A percentile compares a stretch with the other conserved stretches of the same genome.
Conservation (phyloP, 2,797 vertebrate genomes). For the Sciaenops ocellatus region DNA sequence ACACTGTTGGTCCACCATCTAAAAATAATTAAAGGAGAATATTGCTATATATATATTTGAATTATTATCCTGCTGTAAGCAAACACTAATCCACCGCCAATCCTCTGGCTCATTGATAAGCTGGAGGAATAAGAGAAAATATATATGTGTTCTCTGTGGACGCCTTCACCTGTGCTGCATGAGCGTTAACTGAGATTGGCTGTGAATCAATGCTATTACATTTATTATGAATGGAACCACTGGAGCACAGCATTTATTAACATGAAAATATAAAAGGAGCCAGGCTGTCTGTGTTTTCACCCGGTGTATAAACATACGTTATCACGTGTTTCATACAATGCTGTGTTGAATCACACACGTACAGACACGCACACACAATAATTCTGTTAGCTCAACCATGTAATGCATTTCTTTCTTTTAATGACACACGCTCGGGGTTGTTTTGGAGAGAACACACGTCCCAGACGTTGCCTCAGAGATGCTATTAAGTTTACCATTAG, state of each 20-base stretch:
- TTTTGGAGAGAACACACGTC: constrained; percentile 50
- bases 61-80: constrained; percentile 62
- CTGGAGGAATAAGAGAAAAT: constrained; percentile 53
- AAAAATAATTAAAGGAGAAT: constrained; percentile 59
- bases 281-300: constrained; percentile 22
- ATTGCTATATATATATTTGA: constrained; percentile 52
- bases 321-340: constrained; percentile 2
- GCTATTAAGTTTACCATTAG: constrained; percentile 52
- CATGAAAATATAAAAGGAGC: constrained; percentile 39
- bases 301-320: constrained; percentile 37
- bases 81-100: constrained; percentile 68
- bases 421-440: constrained; percentile 26
- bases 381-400: constrained; percentile 32
- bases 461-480: constrained; percentile 41
- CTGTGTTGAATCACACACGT: constrained; percentile 7
- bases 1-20: constrained; percentile 32
- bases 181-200: constrained; percentile 42
- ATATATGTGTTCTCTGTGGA: constrained; percentile 45
- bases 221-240: constrained; percentile 69
- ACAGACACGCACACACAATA: background rate
- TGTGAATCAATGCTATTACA: constrained; percentile 58
- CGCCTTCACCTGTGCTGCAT: constrained; percentile 56
- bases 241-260: constrained; percentile 56
- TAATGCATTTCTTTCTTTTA: constrained; percentile 52
- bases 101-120: constrained; percentile 58